Percentiles rank a stretch among this genome's conserved stretches.
These are phyloP conservation scores for Lysandra coridon DNA, from an alignment of 2,888 invertebrate species.

Conservation along the genomic window DNA sequence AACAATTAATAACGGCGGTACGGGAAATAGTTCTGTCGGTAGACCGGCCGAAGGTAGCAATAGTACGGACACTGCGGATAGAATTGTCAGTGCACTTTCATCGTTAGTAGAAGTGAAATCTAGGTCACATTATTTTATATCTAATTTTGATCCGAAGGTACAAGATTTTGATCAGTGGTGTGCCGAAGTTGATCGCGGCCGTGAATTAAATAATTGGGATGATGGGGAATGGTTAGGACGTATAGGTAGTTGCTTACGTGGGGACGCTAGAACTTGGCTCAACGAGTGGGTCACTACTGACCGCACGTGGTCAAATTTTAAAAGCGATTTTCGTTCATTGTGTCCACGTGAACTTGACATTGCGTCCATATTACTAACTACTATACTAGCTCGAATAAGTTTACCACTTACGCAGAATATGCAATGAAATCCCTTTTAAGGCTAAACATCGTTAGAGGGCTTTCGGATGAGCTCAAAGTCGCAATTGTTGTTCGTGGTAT, in stretches of 20 bases:
- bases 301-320: constrained; percentile 43
- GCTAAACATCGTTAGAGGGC: not conserved
- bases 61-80: not conserved
- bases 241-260: constrained; percentile 38
- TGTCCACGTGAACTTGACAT: constrained; percentile 41
- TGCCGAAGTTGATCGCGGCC: constrained; percentile 24
- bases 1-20: too few species aligned
- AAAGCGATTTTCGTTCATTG: constrained; percentile 41
- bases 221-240: constrained; percentile 34
- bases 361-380: constrained; percentile 41
- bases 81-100: constrained; percentile 9
- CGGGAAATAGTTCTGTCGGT: too few species aligned
- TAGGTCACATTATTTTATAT: constrained; percentile 32
- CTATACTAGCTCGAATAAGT: constrained; percentile 40
- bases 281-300: constrained; percentile 44
- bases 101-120: not conserved
- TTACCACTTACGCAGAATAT: not conserved
- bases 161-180: constrained; percentile 44
- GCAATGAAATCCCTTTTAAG: not conserved
- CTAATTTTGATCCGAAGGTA: constrained; percentile 43
- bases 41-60: too few species aligned
- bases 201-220: too few species aligned
- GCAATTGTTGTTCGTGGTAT: constrained; percentile 41
- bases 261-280: constrained; percentile 43
- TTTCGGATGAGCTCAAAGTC: constrained; percentile 32